Evolutionary conservation across 2,113 vertebrate genomes (phyloP).

Genomic region (Mastomys coucha): DNA sequence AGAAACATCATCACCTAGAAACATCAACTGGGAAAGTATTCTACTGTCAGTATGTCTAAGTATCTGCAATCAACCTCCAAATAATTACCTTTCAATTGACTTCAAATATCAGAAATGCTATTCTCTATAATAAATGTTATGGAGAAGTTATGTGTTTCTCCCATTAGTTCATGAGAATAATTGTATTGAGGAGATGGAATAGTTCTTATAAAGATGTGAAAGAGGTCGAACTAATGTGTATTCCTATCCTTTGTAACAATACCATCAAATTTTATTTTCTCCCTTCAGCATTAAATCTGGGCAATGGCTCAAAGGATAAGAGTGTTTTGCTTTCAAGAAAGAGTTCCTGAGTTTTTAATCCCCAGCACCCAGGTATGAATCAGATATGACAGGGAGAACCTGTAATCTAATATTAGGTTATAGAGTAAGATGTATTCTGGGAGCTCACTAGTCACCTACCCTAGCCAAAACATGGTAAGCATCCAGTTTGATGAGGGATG

Average conservation of each 20-base stretch:
- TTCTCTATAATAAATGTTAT: constrained; percentile 8
- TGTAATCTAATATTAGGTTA: not conserved
- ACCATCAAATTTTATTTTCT: not conserved
- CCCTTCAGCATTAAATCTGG: not conserved
- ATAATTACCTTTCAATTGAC: constrained; percentile 25
- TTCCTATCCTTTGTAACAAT: not conserved
- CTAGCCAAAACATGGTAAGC: not conserved
- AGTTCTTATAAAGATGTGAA: not conserved
- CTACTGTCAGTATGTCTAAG: not conserved
- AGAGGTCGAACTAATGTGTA: not conserved
- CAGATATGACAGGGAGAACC: not conserved
- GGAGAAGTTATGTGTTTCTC: constrained; percentile 2
- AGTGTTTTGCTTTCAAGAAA: not conserved
- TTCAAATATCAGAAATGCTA: not conserved
- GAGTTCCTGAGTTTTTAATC: not conserved
- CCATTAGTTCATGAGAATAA: constrained; percentile 36
- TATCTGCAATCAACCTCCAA: constrained; percentile 29
- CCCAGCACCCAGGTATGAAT: not conserved
- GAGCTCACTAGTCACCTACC: not conserved
- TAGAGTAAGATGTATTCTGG: not conserved
- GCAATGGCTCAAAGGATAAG: not conserved
- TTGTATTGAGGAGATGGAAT: not conserved
- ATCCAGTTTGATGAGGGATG: not conserved
- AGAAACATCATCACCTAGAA: not conserved
- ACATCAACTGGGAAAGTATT: constrained; percentile 30